Percentiles rank a stretch among this genome's conserved stretches.
Evolutionary conservation across 2,113 vertebrate species (phyloP).

Genomic region (Scomber colias): DNA sequence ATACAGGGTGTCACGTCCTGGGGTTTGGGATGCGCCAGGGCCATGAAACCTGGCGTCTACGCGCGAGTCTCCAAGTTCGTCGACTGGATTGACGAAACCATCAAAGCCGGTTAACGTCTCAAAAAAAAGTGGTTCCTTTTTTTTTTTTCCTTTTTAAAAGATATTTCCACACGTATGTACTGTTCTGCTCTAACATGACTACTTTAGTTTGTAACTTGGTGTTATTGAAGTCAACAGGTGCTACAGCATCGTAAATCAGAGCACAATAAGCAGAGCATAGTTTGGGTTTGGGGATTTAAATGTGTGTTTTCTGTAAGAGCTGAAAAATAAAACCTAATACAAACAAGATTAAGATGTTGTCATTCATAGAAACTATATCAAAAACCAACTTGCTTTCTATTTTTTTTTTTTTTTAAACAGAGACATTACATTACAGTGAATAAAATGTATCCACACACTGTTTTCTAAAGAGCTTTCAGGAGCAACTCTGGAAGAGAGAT

Average conservation of each 20-base stretch:
- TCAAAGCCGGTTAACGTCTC: slow-evolving; percentile 63
- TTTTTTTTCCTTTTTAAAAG: not conserved
- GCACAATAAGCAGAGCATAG: not conserved
- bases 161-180: not conserved
- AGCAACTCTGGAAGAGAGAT: no score
- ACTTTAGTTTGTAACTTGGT: not conserved
- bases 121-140: not conserved
- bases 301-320: slow-evolving; percentile 9
- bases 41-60: slow-evolving; percentile 97
- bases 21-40: slow-evolving; percentile 94
- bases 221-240: no score
- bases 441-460: not conserved
- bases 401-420: no score
- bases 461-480: no score
- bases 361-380: slow-evolving; percentile 11
- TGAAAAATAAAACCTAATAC: slow-evolving; percentile 33
- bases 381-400: no score
- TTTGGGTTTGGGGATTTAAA: not conserved
- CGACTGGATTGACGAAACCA: slow-evolving; percentile 87
- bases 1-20: slow-evolving; percentile 97
- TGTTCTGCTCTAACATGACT: not conserved
- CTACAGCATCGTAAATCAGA: not conserved
- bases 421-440: not conserved
- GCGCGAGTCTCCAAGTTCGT: slow-evolving; percentile 91
- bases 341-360: not conserved